Evolutionary conservation across 1,140 invertebrate genomes (phyloP).

Genomic region (Subanguina moxae): DNA sequence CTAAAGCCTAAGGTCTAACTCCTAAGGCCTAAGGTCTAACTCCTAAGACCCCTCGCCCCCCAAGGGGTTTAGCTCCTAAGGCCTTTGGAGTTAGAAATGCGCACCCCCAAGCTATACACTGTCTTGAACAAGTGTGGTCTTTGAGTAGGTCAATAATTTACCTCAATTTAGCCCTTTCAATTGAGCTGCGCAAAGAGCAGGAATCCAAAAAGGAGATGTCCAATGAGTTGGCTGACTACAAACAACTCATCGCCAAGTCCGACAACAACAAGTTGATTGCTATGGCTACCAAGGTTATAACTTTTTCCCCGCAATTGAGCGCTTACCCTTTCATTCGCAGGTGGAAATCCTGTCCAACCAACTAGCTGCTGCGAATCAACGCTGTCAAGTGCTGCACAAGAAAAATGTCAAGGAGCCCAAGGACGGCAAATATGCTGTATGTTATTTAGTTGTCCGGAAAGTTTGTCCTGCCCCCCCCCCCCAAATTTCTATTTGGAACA

Average conservation of each 20-base stretch:
- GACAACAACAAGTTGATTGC: conserved; percentile 55
- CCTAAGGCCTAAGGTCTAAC: too few relatives aligned
- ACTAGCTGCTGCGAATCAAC: conserved; percentile 46
- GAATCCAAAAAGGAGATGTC: conserved; percentile 45
- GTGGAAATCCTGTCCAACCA: conserved; percentile 51
- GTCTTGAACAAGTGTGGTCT: too few relatives aligned
- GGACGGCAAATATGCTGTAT: conserved; percentile 22
- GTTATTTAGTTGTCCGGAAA: background rate
- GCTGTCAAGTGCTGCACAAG: conserved; percentile 50
- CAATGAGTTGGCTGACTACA: conserved; percentile 48
- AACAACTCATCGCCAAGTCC: conserved; percentile 53
- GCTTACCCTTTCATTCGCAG: conserved; percentile 13
- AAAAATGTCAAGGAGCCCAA: conserved; percentile 27
- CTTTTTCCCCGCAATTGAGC: background rate
- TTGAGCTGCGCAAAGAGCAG: conserved; percentile 50
- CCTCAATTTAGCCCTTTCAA: conserved; percentile 30
- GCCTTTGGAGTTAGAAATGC: too few relatives aligned
- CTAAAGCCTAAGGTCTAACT: too few relatives aligned
- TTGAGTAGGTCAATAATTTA: background rate
- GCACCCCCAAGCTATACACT: too few relatives aligned
- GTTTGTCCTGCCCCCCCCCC: too few relatives aligned
- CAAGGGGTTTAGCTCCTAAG: too few relatives aligned
- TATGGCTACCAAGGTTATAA: conserved; percentile 51
- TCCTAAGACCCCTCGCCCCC: too few relatives aligned
- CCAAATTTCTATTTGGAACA: too few relatives aligned